A percentile compares a stretch with the other conserved stretches of the same genome.
Evolutionary conservation across 1,140 invertebrate genomes (phyloP).

Genomic region (Orchestia grillus): DNA sequence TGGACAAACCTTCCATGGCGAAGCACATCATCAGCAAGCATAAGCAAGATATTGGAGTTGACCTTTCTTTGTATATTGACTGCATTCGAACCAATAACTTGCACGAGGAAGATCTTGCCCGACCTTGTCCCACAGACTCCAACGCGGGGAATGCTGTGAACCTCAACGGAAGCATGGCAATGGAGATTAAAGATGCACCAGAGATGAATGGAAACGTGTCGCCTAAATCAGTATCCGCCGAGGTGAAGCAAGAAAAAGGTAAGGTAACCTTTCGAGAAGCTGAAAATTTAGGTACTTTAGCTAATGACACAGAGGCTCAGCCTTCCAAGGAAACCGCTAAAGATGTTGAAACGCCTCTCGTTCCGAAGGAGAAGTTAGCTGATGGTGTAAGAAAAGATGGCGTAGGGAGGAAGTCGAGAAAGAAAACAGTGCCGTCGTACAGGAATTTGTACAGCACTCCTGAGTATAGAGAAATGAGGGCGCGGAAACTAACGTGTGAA

Average conservation of each 20-base stretch:
- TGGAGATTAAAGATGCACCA: background rate
- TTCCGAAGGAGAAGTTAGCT: background rate
- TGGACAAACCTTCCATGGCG: slow-evolving; percentile 18
- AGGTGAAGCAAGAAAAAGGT: background rate
- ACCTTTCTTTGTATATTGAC: background rate
- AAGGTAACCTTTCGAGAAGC: background rate
- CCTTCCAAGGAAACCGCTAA: background rate
- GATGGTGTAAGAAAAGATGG: background rate
- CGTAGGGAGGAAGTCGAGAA: background rate
- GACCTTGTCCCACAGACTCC: background rate
- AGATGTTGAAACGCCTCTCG: background rate
- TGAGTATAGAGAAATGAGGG: slow-evolving; percentile 16
- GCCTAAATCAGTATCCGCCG: background rate
- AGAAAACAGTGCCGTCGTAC: background rate
- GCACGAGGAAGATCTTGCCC: background rate
- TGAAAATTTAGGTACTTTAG: background rate
- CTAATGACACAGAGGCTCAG: background rate
- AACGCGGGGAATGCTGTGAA: background rate
- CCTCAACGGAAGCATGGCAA: background rate
- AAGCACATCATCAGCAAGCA: slow-evolving; percentile 39
- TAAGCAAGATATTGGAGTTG: background rate
- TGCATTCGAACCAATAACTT: background rate
- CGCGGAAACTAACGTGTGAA: slow-evolving; percentile 37
- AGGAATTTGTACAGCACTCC: slow-evolving; percentile 39
- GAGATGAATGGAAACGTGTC: background rate